Evolutionary conservation across 2,888 invertebrate genomes (phyloP), one percentile per base, ranked within the genome.

Genomic region (Phania funesta): DNA sequence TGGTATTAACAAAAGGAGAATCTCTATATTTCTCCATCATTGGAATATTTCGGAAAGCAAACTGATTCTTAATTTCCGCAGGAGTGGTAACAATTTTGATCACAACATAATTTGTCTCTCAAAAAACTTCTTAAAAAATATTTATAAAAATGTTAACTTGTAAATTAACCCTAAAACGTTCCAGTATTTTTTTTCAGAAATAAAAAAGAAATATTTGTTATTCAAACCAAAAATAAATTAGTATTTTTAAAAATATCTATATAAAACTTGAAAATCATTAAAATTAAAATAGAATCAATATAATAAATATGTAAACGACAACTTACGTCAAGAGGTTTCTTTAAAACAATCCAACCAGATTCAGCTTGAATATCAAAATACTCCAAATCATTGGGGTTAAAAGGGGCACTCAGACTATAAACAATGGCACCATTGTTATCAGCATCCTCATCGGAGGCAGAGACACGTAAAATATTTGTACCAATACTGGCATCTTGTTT

Each of bases 291-390:
- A 35, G 46, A 73, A 38, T 20, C 41, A 13, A 9, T n/a, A 60
- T 44, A 9, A 22, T 20, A 64, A 44, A 60, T 65, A n/a, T 83
- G 67, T 32, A 9, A 82, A 78, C 82, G 85, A 87, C 93, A 93
- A 97, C 97, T 97, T 96, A 98, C 98, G 94, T 98, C 98, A 89
- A 99, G 93, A 73, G 98, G 97, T 91, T 97, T 98, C 93, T 96
- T 97, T 87, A 98, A 92, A 81, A 97, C 96, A 90, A 99, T 98
- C 97, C 98, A 98, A 89, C 99, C 99, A 87, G 98, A 98, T 90
- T 98, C 97, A 86, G 97, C 95, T 92, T 98, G 98, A 87, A 99
- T 98, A 91, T 96, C 96, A 91, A 99, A 99, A 92, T 98, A 98
- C 90, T 98, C 97, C 88, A 98, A 93, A 91, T 97, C 97, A 68